Conservation (phyloP, 2,888 invertebrate genomes). For the Drosophila emarginata region DNA sequence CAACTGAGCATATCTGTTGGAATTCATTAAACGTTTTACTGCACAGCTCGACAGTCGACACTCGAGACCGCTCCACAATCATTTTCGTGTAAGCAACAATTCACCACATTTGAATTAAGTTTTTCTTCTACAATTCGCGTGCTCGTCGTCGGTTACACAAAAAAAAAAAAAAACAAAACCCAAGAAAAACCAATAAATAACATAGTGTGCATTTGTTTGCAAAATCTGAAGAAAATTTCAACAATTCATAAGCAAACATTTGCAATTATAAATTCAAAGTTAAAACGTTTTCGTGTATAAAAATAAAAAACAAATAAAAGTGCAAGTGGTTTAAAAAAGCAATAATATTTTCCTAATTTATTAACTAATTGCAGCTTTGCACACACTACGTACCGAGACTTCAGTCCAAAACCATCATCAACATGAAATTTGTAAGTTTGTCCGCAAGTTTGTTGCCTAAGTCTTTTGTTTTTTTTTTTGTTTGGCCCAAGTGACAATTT, state of each 20-base stretch:
- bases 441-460: slow-evolving; percentile 61
- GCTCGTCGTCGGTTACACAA: slow-evolving; percentile 40
- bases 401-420: slow-evolving; percentile 48
- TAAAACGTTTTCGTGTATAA: slow-evolving; percentile 40
- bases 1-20: slow-evolving; percentile 78
- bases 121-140: slow-evolving; percentile 42
- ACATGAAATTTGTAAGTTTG: slow-evolving; percentile 74
- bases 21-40: slow-evolving; percentile 80
- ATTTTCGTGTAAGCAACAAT: slow-evolving; percentile 60
- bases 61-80: slow-evolving; percentile 41
- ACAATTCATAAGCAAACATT: slow-evolving; percentile 23
- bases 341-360: slow-evolving; percentile 65
- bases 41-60: slow-evolving; percentile 66
- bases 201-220: slow-evolving; percentile 32
- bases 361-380: slow-evolving; percentile 69
- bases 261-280: slow-evolving; percentile 24
- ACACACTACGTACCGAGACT: slow-evolving; percentile 27
- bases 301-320: slow-evolving; percentile 29
- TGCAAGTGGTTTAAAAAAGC: slow-evolving; percentile 43
- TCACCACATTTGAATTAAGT: slow-evolving; percentile 38
- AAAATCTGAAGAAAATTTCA: slow-evolving; percentile 19
- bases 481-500: slow-evolving; percentile 52
- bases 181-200: slow-evolving; percentile 2
- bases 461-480: slow-evolving; percentile 57
- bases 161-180: slow-evolving; percentile 14